Evolutionary conservation across 2,797 vertebrate species (phyloP), one percentile per base, ranked within the genome.

Genomic region (Ctenochaetus hawaiiensis): DNA sequence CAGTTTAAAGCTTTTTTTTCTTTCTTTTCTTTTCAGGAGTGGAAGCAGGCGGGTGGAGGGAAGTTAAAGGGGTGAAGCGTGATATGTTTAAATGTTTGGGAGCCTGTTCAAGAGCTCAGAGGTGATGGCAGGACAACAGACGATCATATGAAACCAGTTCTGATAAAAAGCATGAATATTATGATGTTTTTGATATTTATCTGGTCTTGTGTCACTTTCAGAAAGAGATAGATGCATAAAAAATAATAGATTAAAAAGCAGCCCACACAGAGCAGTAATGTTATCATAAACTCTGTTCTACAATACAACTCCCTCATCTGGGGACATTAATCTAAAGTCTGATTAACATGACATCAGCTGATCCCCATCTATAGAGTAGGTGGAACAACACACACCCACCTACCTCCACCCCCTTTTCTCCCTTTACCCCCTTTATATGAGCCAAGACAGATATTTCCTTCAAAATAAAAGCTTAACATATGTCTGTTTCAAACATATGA

Each of bases 391-490:
- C 53, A n/a, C 43, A 20, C 48, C 71, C 63, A 60, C 44, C 12
- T 23, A 59, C 62, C 52, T 41, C 62, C 60, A 41, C 34, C 53
- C 37, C 3, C 18, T 8, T 18, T 12, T 9, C 20, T 26, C 13
- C 10, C 22, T 11, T 3, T 1, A 7, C 37, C 44, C 30, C 43
- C 13, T 34, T 30, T 20, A 60, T 10, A 62, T 12, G 0, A 68
- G 30, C 53, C n/a, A 6, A 12, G 0, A n/a, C 23, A 41, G 10
- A 37, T 12, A 52, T 58, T 53, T 66, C 48, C 54, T 84, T 80
- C 81, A 82, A 72, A 84, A 67, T 80, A 84, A 88, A 72, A 81
- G 77, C 48, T 52, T 2, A 48, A 8, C 5, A 43, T 30, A 39
- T 17, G 11, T 8, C 0, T 2, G 16, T 18, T 39, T 13, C 2